phyloP scores from a whole-genome alignment of 2,113 vertebrate genomes.

The Lates calcarifer region DNA sequence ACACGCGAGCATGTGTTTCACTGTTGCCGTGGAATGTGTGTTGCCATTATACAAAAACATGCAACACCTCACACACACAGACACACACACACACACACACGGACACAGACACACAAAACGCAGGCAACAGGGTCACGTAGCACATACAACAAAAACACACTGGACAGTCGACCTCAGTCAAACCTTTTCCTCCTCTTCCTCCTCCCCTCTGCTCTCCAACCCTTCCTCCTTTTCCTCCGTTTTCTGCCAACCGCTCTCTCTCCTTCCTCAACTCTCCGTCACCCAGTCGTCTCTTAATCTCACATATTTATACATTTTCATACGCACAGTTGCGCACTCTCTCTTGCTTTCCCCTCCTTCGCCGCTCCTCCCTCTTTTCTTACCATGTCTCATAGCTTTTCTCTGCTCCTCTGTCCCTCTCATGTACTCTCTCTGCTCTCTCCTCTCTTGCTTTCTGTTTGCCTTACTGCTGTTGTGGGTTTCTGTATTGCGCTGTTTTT shows the following conservation, averaged over 20 bases:
- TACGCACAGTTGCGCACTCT: constrained; percentile 69
- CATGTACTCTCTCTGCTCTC: constrained; percentile 63
- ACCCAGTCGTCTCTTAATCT: constrained; percentile 57
- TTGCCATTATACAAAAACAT: constrained; percentile 60
- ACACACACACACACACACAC: constrained; percentile 27
- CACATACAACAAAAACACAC: constrained; percentile 82
- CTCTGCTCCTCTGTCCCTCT: constrained; percentile 55
- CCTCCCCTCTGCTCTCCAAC: constrained; percentile 47
- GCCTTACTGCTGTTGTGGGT: constrained; percentile 89
- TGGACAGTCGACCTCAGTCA: constrained; percentile 83
- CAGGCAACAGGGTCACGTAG: constrained; percentile 82
- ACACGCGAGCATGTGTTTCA: constrained; percentile 83
- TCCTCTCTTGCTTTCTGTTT: constrained; percentile 84
- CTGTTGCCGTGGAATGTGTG: constrained; percentile 78
- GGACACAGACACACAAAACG: constrained; percentile 40
- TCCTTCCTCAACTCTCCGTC: constrained; percentile 58
- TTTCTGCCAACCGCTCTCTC: constrained; percentile 57
- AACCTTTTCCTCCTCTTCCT: constrained; percentile 59
- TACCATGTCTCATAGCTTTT: constrained; percentile 49
- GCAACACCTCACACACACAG: constrained; percentile 25
- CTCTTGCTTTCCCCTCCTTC: constrained; percentile 48
- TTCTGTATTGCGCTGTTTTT: constrained; percentile 85
- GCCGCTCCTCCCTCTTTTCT: constrained; percentile 46
- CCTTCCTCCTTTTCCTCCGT: constrained; percentile 50
- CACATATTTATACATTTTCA: constrained; percentile 80